phyloP scores from a whole-genome alignment of 2,888 invertebrate genomes.

The Fabriciana adippe region DNA sequence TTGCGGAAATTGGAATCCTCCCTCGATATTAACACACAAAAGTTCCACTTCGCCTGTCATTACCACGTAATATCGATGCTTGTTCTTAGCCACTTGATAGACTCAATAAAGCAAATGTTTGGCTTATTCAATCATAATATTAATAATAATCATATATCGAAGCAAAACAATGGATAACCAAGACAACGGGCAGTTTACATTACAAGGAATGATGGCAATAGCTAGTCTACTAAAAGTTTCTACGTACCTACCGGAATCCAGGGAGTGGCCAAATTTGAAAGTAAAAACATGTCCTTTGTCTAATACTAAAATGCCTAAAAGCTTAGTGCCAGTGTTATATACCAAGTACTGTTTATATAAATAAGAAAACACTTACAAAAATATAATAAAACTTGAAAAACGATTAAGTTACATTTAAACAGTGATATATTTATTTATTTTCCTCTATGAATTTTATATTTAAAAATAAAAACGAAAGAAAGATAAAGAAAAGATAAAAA shows the following conservation, averaged over 20 bases:
- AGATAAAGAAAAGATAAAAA: too few species aligned
- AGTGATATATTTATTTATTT: too few species aligned
- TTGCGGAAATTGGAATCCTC: slow-evolving; percentile 75
- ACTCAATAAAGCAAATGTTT: slow-evolving; percentile 28
- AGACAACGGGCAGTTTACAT: not conserved
- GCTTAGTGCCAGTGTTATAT: too few species aligned
- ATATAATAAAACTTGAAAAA: too few species aligned
- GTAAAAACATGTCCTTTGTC: too few species aligned
- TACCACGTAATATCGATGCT: slow-evolving; percentile 25
- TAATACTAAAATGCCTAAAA: too few species aligned
- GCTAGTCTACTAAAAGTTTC: not conserved
- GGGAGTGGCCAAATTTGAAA: not conserved
- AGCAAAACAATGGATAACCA: not conserved
- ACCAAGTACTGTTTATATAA: too few species aligned
- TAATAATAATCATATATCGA: slow-evolving; percentile 18
- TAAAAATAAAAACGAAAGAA: too few species aligned
- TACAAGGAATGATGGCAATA: not conserved
- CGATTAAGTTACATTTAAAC: too few species aligned
- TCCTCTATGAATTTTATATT: too few species aligned
- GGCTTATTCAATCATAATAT: slow-evolving; percentile 31
- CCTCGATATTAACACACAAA: slow-evolving; percentile 51
- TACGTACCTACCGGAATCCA: not conserved
- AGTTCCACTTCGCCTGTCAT: slow-evolving; percentile 41
- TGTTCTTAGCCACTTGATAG: slow-evolving; percentile 23
- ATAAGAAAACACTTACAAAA: too few species aligned